Evolutionary conservation across 2,113 vertebrate species (phyloP), one percentile per base, ranked within the genome.

Genomic region (Grus americana): DNA sequence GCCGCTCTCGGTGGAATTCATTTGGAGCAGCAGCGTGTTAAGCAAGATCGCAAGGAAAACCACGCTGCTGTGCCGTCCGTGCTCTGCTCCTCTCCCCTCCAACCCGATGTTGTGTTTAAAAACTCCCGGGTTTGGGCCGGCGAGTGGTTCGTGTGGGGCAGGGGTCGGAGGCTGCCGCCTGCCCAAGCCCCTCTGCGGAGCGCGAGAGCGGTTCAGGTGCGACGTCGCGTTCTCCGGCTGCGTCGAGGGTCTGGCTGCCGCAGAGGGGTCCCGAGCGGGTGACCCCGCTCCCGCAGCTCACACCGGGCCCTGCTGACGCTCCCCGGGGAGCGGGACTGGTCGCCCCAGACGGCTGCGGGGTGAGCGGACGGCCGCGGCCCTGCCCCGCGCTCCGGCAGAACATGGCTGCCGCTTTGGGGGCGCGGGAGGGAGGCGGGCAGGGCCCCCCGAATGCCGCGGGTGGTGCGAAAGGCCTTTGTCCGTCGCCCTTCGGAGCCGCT

Each of bases 151-250:
- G 11, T 21, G n/a, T 27, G 49, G 85, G 74, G 55, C 30, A 9
- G 47, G 87, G 87, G 75, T 73, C 76, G 29, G 20, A 8, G 15
- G 6, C 42, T 1, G 4, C 57, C 4, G 12, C 40, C 29, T 18
- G n/a, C 62, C 55, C 10, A 2, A 5, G 11, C 40, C 27, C 46
- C 34, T 27, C 29, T 3, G 24, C 9, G 1, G 12, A 59, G 87
- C 3, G 2, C 19, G 10, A 17, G n/a, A 2, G 74, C 2, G 14
- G 16, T 3, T 44, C 16, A 0, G 11, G 34, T 12, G 5, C 24
- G 8, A 5, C 4, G 10, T 15, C 11, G 7, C 1, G 20, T 14
- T 14, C 17, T 7, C 74, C 8, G 13, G 36, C 42, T 18, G 47
- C 4, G 16, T 3, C 4, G 16, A 16, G 46, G 40, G 54, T 50